Percentiles rank a stretch among this genome's conserved stretches.
phyloP scores from a whole-genome alignment of 2,113 vertebrate genomes.

The Neolamprologus longior region DNA sequence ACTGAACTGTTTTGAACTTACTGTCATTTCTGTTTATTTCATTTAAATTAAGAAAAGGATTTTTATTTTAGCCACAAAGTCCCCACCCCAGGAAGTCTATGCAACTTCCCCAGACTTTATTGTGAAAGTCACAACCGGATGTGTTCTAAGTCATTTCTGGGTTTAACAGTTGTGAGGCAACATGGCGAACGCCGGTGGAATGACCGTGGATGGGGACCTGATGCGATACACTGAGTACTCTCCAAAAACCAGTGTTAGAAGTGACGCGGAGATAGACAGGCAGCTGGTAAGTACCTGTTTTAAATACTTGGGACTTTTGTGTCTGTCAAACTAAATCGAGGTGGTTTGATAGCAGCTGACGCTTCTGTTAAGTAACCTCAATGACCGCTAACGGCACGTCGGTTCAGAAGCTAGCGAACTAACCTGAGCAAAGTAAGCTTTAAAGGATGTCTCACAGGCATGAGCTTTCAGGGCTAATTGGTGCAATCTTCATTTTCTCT shows the following conservation, averaged over 20 bases:
- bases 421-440: neutral
- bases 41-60: accelerated
- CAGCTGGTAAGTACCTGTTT: slow-evolving; percentile 50
- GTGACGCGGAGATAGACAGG: slow-evolving; percentile 62
- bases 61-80: neutral
- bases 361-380: neutral
- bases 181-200: slow-evolving; percentile 44
- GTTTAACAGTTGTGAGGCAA: neutral
- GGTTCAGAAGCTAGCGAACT: neutral
- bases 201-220: slow-evolving; percentile 37
- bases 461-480: neutral
- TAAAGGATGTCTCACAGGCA: neutral
- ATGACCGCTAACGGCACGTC: neutral
- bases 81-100: neutral
- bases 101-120: neutral
- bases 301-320: accelerated
- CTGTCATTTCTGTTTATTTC: neutral
- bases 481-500: neutral
- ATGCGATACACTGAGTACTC: slow-evolving; percentile 62
- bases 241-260: neutral
- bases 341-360: neutral
- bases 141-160: accelerated
- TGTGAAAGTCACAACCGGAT: slow-evolving; percentile 4
- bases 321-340: neutral
- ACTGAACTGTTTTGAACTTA: neutral